Evolutionary conservation across 1,140 invertebrate species (phyloP), one percentile per base, ranked within the genome.

Genomic region (Orchesella cincta): DNA sequence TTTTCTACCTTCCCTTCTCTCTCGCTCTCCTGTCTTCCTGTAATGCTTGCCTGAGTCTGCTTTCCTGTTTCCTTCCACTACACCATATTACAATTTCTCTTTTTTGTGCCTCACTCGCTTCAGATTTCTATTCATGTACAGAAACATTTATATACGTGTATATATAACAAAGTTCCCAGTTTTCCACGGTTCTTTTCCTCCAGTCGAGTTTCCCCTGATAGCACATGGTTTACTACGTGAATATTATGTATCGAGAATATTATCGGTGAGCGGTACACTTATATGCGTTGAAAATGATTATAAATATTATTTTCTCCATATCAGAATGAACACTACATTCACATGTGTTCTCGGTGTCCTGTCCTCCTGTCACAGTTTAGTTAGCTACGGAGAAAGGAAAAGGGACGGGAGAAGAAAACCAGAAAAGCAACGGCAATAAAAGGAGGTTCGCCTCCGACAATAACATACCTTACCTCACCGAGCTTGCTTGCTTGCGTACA

Each of bases 11-110:
- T 64, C 57, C 46, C 62, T 76, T 76, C 73, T 71, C 73, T 75
- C 77, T 70, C 73, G 70, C 74, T 79, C 75, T 71, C 64, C 75
- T 39, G 64, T 67, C 36, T 72, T 64, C 74, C 52, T 34, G 39
- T 70, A 23, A 29, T 33, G 28, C 26, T 67, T 67, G 62, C 31
- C 62, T 67, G 54, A 31, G 67, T 78, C 71, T 34, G 14, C 62
- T 29, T 67, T 67, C 62, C 62, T 67, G 62, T 67, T 67, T 67
- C 62, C 62, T 29, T 23, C 62, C 33, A 29, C 62, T 31, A 57
- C n/a, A n/a, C 54, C 54, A 57, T 5, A 57, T 18, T 26, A 57
- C 54, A 57, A 23, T 57, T 57, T 57, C 62, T 29, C 3, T 1
- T 33, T 67, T 67, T 67, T 46, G 8, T 46, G 8, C 52, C 33